These are phyloP conservation scores for Aphidius ervi DNA, from an alignment of 1,140 invertebrate genomes.

Conservation along the genomic window DNA sequence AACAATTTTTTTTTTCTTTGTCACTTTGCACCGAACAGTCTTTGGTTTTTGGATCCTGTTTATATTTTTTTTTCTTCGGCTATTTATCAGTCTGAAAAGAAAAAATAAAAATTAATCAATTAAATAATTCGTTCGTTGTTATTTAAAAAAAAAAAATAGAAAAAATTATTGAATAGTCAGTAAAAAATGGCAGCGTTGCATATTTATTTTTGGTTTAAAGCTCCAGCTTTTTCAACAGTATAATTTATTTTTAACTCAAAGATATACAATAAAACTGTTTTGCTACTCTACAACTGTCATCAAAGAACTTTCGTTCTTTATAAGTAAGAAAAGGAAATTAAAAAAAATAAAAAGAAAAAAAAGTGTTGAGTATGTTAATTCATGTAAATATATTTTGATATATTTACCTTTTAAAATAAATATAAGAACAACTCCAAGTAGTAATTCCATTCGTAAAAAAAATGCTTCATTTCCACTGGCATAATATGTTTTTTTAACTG, in stretches of 20 bases:
- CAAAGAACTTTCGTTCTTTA: too few species aligned
- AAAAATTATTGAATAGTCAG: slow-evolving; percentile 10
- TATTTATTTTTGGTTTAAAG: slow-evolving; percentile 2
- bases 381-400: neutral
- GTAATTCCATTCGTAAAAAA: slow-evolving; percentile 13
- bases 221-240: too few species aligned
- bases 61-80: slow-evolving; percentile 8
- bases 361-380: neutral
- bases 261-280: too few species aligned
- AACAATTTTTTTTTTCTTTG: neutral
- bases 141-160: slow-evolving; percentile 5
- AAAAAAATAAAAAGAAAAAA: too few species aligned
- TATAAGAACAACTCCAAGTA: slow-evolving; percentile 5
- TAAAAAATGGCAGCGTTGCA: slow-evolving; percentile 11
- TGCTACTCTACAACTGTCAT: too few species aligned
- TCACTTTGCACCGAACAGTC: slow-evolving; percentile 24
- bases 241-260: slow-evolving; percentile 12
- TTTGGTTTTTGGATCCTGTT: slow-evolving; percentile 34
- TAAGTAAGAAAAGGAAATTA: too few species aligned
- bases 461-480: slow-evolving; percentile 6
- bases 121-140: neutral
- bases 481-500: slow-evolving; percentile 23
- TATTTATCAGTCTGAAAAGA: slow-evolving; percentile 30
- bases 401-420: slow-evolving; percentile 15
- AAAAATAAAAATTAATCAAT: slow-evolving; percentile 18